Conservation (phyloP, 2,113 vertebrate genomes). For the Triplophysa rosa region DNA sequence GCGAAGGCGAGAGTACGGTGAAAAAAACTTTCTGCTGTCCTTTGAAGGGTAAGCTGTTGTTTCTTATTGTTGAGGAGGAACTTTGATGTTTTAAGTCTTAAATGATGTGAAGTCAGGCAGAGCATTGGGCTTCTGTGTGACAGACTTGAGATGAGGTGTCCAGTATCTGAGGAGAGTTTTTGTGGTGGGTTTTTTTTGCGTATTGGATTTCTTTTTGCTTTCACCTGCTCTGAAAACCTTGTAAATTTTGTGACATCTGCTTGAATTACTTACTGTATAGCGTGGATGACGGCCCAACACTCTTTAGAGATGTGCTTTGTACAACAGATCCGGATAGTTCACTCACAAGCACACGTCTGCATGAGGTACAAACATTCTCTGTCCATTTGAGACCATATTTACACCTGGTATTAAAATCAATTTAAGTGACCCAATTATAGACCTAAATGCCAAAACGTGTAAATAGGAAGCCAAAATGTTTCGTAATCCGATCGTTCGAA, state of each 20-base stretch:
- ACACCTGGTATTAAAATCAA: not conserved
- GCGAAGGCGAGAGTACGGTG: conserved; percentile 34
- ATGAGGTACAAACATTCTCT: not conserved
- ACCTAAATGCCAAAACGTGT: too few relatives aligned
- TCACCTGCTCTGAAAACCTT: conserved; percentile 41
- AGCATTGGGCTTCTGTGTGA: conserved; percentile 18
- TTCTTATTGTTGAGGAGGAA: conserved; percentile 41
- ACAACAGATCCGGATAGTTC: not conserved
- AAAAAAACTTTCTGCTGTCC: conserved; percentile 38
- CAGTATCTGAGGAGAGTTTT: conserved; percentile 47
- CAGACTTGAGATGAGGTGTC: conserved; percentile 38
- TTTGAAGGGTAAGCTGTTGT: conserved; percentile 48
- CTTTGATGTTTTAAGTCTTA: conserved; percentile 57
- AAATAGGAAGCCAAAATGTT: too few relatives aligned
- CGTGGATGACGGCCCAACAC: not conserved
- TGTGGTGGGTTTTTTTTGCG: conserved; percentile 12
- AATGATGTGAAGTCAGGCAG: conserved; percentile 43
- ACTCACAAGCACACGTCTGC: too few relatives aligned
- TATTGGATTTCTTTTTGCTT: conserved; percentile 39
- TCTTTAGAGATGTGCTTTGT: not conserved
- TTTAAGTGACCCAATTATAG: not conserved
- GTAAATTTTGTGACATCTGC: conserved; percentile 35
- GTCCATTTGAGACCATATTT: not conserved
- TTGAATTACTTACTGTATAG: not conserved
- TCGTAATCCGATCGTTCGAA: too few relatives aligned